A percentile compares a stretch with the other conserved stretches of the same genome.
phyloP scores from a whole-genome alignment of 1,140 invertebrate genomes.

The Harpegnathos saltator region DNA sequence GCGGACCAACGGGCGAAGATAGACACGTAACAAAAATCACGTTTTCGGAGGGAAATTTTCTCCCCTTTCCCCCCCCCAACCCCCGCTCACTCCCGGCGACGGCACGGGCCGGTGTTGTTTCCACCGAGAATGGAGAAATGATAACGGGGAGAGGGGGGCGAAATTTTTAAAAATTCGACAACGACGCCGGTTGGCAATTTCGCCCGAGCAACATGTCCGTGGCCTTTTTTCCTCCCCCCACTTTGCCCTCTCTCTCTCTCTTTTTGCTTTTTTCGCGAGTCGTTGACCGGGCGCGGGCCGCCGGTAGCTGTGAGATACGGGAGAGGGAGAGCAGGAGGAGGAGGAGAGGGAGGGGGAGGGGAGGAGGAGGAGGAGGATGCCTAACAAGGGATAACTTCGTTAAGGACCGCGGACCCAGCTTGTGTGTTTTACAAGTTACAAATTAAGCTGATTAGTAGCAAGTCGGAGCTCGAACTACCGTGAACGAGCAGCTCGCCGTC shows the following conservation, averaged over 20 bases:
- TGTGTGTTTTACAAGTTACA: constrained; percentile 87
- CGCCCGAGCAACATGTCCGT: constrained; percentile 34
- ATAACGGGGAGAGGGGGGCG: too few relatives aligned
- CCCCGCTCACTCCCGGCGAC: too few relatives aligned
- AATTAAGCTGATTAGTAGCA: constrained; percentile 86
- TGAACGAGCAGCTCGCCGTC: constrained; percentile 56
- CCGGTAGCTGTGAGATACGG: constrained; percentile 46
- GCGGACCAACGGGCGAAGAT: constrained; percentile 49
- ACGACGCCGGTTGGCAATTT: constrained; percentile 32
- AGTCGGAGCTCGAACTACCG: constrained; percentile 68
- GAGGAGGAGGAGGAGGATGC: constrained; percentile 83
- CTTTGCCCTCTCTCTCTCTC: constrained; percentile 8
- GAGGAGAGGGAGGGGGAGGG: too few relatives aligned
- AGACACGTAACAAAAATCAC: constrained; percentile 50
- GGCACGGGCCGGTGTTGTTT: constrained; percentile 19
- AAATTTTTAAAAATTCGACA: constrained; percentile 45
- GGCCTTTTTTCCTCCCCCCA: not conserved
- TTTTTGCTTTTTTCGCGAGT: constrained; percentile 55
- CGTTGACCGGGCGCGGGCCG: constrained; percentile 9
- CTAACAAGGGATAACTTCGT: constrained; percentile 86
- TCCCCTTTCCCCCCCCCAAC: too few relatives aligned
- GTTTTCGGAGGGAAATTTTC: constrained; percentile 39
- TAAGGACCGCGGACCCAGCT: constrained; percentile 80
- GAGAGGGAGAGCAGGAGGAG: constrained; percentile 82
- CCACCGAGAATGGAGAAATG: constrained; percentile 33